Base-by-base conservation (phyloP, 2,888 invertebrate genomes). In the Pterostichus niger region DNA sequence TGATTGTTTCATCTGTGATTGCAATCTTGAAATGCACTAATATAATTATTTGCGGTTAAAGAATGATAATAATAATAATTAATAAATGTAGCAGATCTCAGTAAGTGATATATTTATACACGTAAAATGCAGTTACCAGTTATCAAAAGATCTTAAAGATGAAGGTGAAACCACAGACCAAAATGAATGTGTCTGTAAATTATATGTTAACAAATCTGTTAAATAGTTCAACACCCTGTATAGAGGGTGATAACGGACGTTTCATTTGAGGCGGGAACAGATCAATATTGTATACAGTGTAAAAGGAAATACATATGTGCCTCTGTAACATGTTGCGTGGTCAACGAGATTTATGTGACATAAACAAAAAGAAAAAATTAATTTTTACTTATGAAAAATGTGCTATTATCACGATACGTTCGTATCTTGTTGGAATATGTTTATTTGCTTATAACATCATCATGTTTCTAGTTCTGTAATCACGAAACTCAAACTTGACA, bases 311-410 rank as follows among this genome's bases (percentile, higher is more conserved):
- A 52, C 59, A 79, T 64, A 64, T 79, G 64, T 49, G 61, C 64
- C 13, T 11, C 44, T 64, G 68, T 79, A 64, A 79, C 79, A 79
- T 49, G 52, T 79, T 79, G 79, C 79, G 79, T 79, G 79, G 79
- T 64, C 79, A 68, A 52, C 64, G 7, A 68, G 79, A 79, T 79
- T 79, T 79, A 79, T 79, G 79, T 68, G 64, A 64, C 52, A 31
- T 17, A 68, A 79, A 44, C 64, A 79, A 68, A 78, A 79, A 79
- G 64, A 79, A 52, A 79, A 79, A 79, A 79, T 78, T 79, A 79
- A 79, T 76, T 79, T 79, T 79, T 79, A 68, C 79, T 64, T 49
- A 17, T 79, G 79, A 79, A 79, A 79, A 79, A 79, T 79, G 79
- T 79, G 11, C 33, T 49, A 31, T 79, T 79, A 79, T 79, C 79